Evolutionary conservation across 2,797 vertebrate species (phyloP), one percentile per base, ranked within the genome.

Genomic region (Balearica regulorum): DNA sequence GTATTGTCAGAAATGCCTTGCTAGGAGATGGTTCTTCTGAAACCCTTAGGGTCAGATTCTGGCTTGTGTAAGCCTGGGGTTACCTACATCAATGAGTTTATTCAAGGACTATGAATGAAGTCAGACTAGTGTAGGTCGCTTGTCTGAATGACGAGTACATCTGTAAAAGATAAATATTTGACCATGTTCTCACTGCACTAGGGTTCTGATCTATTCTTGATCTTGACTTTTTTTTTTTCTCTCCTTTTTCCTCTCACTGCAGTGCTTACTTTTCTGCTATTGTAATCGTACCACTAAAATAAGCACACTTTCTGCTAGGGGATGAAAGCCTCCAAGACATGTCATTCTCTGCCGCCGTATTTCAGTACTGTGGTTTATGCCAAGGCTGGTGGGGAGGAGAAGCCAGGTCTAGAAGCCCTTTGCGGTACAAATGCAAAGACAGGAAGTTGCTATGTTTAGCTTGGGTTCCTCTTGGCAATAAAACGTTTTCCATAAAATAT

Each of bases 401-500:
- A 93, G 16, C 57, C 55, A 54, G 49, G 26, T 75, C 84, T 64
- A 57, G 53, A 60, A 84, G 71, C 17, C 37, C 69, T 71, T 89
- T 89, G 75, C 2, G 2, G n/a, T 78, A 75, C 13, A 4, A 35
- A 43, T 26, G 78, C 69, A 83, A 84, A 75, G 84, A 51, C 72
- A 81, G 83, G 84, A 91, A 71, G 84, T 78, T 92, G n/a, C 82
- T 96, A 58, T 61, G 61, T 83, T 95, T 96, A 93, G n/a, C 61
- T 85, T 89, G 53, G 41, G 43, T 77, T 96, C 91, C 76, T 94
- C 26, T 75, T 83, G 57, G 72, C 57, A 85, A 57, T 91, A 83
- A 87, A 95, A 71, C 1, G 9, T 73, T 85, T 87, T 85, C 68
- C 24, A 0, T 87, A 73, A 90, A 70, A 19, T 51, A 57, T 33